Evolutionary conservation across 2,113 vertebrate genomes (phyloP), one percentile per base, ranked within the genome.

Genomic region (Limanda limanda): DNA sequence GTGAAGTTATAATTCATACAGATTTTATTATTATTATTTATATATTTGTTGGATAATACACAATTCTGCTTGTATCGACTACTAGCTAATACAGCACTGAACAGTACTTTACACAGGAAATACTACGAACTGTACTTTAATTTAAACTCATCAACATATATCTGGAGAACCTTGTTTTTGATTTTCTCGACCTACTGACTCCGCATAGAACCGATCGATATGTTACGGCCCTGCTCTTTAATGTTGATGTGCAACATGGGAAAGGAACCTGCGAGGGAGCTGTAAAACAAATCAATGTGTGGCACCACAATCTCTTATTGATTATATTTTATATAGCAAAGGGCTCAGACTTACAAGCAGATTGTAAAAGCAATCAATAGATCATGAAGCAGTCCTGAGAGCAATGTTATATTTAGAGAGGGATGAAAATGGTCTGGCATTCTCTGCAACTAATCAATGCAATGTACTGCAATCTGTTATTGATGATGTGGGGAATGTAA

Each of bases 241-340:
- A 51, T 65, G 20, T 12, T 64, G 63, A 64, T 58, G 24, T 61
- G 48, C 64, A 80, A 77, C 62, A 54, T 0, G 8, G 78, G 57
- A 71, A 63, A 68, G 21, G 35, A 71, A 79, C 66, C 62, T 56
- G 54, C 74, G 14, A 63, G 14, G 25, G n/a, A 65, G 27, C 72
- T 73, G 60, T 60, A 67, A 62, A 79, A 51, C 56, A 1, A 64
- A 85, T 84, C 78, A 71, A 76, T 81, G 20, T 21, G 24, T 69
- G 74, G 78, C 75, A 62, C 64, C 20, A 9, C 64, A 56, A 21
- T n/a, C 68, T 56, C 31, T 47, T 52, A 62, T 63, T 69, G 77
- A 75, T 75, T 54, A 64, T 80, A 68, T 79, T 74, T 40, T 54
- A 65, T 72, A 70, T 4, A 55, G 65, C 69, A 63, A 71, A 65